These are phyloP conservation scores for Hephaestus fuliginosus DNA, from an alignment of 2,797 vertebrate species.

Conservation along the genomic window DNA sequence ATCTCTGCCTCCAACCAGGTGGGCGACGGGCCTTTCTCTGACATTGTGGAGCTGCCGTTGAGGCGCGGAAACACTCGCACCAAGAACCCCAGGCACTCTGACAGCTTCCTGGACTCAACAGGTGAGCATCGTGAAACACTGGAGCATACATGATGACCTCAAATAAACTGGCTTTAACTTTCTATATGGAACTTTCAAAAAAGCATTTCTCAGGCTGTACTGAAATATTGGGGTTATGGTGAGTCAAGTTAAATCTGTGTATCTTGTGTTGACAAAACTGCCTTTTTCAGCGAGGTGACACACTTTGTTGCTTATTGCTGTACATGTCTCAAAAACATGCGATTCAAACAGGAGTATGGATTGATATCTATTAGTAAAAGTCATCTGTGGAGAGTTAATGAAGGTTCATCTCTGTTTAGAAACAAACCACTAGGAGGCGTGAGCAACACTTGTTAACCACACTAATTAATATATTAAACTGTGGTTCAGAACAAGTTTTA, in stretches of 20 bases:
- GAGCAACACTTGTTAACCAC: neutral
- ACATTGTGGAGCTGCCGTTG: constrained; percentile 89
- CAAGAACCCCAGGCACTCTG: constrained; percentile 90
- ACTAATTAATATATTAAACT: neutral
- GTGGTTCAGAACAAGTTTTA: neutral
- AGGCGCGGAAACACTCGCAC: constrained; percentile 85
- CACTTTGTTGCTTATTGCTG: neutral
- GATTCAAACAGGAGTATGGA: neutral
- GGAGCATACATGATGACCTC: neutral
- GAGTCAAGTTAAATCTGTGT: neutral
- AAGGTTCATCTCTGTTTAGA: neutral
- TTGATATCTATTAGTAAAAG: constrained; percentile 11
- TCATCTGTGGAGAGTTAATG: neutral
- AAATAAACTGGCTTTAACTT: neutral
- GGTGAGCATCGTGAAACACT: constrained; percentile 71
- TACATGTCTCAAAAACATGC: neutral
- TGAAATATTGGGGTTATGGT: constrained; percentile 1
- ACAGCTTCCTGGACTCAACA: constrained; percentile 80
- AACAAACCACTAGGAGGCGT: constrained; percentile 11
- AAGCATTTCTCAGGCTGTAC: neutral
- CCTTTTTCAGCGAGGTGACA: neutral
- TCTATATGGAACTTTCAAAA: neutral
- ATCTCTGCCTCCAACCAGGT: constrained; percentile 94
- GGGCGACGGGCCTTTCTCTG: constrained; percentile 96
- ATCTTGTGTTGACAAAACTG: neutral